phyloP scores from a whole-genome alignment of 2,888 invertebrate species.

The Drosophila nr. perissopoda region DNA sequence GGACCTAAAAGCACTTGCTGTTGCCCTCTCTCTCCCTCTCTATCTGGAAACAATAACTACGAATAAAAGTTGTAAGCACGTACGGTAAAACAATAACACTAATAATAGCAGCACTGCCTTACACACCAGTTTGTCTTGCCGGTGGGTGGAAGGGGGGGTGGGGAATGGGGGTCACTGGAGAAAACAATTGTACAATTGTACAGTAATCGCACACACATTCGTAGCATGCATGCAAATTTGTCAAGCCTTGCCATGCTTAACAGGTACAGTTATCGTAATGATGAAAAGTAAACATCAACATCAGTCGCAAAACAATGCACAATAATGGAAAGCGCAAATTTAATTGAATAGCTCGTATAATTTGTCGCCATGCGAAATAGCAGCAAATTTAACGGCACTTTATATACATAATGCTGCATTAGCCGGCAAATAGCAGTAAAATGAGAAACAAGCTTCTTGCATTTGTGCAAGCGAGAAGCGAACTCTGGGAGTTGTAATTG shows the following conservation, averaged over 20 bases:
- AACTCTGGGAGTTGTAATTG: not conserved
- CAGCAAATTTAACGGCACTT: conserved; percentile 56
- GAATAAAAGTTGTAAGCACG: conserved; percentile 32
- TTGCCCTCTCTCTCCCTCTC: not conserved
- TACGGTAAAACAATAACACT: conserved; percentile 34
- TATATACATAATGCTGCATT: conserved; percentile 29
- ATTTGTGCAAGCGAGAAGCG: not conserved
- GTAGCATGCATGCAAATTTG: conserved; percentile 59
- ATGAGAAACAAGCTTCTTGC: conserved; percentile 13
- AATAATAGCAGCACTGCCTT: conserved; percentile 31
- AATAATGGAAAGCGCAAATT: conserved; percentile 25
- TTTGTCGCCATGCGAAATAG: conserved; percentile 33
- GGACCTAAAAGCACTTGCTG: conserved; percentile 14
- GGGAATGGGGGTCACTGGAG: conserved; percentile 1
- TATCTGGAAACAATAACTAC: not conserved
- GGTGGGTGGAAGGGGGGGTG: not conserved
- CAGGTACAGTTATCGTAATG: conserved; percentile 60
- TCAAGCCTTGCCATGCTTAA: conserved; percentile 12
- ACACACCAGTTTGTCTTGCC: not conserved
- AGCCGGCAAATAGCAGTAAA: conserved; percentile 32
- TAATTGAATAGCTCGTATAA: conserved; percentile 32
- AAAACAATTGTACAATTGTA: conserved; percentile 15
- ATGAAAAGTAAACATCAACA: conserved; percentile 30
- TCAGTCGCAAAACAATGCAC: conserved; percentile 4
- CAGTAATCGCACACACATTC: conserved; percentile 29